A percentile compares a stretch with the other conserved stretches of the same genome.
These are phyloP conservation scores for Salarias fasciatus DNA, from an alignment of 2,797 vertebrate genomes.

Conservation along the genomic window DNA sequence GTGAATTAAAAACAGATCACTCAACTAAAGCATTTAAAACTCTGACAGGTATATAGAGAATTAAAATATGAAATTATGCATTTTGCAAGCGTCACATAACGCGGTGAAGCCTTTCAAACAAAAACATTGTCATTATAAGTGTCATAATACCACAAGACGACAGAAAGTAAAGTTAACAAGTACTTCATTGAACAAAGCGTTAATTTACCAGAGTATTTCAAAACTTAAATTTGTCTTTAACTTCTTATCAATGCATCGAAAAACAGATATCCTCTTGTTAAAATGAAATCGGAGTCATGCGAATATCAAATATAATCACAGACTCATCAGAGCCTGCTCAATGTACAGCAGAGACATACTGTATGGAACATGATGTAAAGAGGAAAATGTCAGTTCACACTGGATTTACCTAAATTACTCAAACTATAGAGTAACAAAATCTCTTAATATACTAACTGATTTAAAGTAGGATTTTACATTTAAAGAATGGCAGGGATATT, in stretches of 20 bases:
- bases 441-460: constrained; percentile 5
- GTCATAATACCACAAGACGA: constrained; percentile 21
- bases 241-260: no score
- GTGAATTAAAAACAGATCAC: constrained; percentile 3
- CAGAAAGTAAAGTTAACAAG: constrained; percentile 10
- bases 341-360: constrained; percentile 21
- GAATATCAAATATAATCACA: constrained; percentile 12
- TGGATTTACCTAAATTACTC: not conserved
- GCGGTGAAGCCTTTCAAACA: constrained; percentile 30
- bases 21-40: constrained; percentile 1
- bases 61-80: constrained; percentile 23
- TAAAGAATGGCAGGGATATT: constrained; percentile 8
- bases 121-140: constrained; percentile 8
- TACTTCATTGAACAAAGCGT: no score
- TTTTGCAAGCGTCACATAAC: constrained; percentile 39
- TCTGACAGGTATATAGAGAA: constrained; percentile 3
- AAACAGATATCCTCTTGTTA: constrained; percentile 3
- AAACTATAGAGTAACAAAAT: constrained; percentile 22
- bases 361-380: constrained; percentile 10
- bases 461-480: not conserved
- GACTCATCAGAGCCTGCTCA: constrained; percentile 9
- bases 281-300: constrained; percentile 15
- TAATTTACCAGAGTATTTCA: no score
- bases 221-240: not conserved
- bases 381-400: constrained; percentile 12